Percentiles rank a stretch among this genome's conserved stretches.
phyloP scores from a whole-genome alignment of 1,140 invertebrate genomes.

The Linepithema humile region DNA sequence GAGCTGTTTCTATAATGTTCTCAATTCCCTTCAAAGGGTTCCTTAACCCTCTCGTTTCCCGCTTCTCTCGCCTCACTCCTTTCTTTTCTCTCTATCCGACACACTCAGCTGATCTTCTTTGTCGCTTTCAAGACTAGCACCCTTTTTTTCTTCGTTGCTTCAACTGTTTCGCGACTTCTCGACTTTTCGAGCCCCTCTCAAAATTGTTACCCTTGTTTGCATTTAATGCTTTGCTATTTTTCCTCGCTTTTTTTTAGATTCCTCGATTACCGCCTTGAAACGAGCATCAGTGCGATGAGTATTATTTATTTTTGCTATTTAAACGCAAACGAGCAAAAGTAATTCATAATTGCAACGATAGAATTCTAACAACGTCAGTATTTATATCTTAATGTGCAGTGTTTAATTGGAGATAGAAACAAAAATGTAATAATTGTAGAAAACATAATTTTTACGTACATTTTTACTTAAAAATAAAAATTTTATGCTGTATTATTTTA shows the following conservation, averaged over 20 bases:
- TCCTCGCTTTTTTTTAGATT: constrained; percentile 59
- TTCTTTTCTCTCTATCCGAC: constrained; percentile 56
- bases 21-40: constrained; percentile 73
- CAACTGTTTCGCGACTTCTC: constrained; percentile 74
- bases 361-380: no score
- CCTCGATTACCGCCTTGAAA: constrained; percentile 52
- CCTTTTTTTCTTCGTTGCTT: constrained; percentile 66
- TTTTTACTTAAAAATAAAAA: no score
- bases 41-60: constrained; percentile 74
- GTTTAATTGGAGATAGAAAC: no score
- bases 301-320: constrained; percentile 57
- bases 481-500: no score
- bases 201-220: constrained; percentile 83
- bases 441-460: no score
- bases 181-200: constrained; percentile 77
- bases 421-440: no score
- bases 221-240: constrained; percentile 79
- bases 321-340: background rate
- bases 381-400: no score
- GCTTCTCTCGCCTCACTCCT: constrained; percentile 59
- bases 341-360: background rate
- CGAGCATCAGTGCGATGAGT: constrained; percentile 46
- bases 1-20: constrained; percentile 80
- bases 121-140: constrained; percentile 62
- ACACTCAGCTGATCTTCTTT: constrained; percentile 60